phyloP scores from a whole-genome alignment of 2,113 vertebrate species.

The Notechis scutatus region DNA sequence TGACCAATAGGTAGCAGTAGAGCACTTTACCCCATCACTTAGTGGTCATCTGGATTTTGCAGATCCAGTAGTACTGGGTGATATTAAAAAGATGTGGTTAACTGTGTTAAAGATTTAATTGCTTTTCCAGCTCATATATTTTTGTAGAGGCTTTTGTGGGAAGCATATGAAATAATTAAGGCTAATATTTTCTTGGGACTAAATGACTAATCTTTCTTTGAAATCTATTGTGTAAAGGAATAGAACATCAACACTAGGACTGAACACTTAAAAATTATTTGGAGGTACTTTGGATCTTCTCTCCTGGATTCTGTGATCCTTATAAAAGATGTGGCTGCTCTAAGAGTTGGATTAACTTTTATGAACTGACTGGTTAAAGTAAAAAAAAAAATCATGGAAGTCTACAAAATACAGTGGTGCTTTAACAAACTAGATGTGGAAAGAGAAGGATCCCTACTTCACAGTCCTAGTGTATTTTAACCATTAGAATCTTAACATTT shows the following conservation, averaged over 20 bases:
- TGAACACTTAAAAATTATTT: background rate
- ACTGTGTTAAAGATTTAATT: background rate
- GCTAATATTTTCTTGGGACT: background rate
- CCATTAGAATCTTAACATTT: background rate
- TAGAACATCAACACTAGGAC: background rate
- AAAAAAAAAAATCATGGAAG: background rate
- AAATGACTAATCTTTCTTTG: background rate
- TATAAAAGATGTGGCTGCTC: background rate
- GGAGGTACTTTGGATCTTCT: background rate
- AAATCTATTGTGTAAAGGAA: background rate
- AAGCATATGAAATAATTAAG: background rate
- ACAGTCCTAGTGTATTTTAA: background rate
- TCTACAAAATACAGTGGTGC: background rate
- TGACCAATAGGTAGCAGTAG: background rate
- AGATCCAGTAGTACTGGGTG: background rate
- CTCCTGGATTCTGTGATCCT: background rate
- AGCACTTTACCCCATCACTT: background rate
- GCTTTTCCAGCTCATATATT: background rate
- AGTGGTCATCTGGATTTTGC: background rate
- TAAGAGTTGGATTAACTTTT: background rate
- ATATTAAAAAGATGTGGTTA: background rate
- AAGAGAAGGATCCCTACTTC: background rate
- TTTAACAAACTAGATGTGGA: background rate
- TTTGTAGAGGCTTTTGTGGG: background rate
- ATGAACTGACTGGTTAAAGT: background rate